Evolutionary conservation across 1,140 invertebrate species (phyloP), one percentile per base, ranked within the genome.

Genomic region (Drosophila kanapiae): DNA sequence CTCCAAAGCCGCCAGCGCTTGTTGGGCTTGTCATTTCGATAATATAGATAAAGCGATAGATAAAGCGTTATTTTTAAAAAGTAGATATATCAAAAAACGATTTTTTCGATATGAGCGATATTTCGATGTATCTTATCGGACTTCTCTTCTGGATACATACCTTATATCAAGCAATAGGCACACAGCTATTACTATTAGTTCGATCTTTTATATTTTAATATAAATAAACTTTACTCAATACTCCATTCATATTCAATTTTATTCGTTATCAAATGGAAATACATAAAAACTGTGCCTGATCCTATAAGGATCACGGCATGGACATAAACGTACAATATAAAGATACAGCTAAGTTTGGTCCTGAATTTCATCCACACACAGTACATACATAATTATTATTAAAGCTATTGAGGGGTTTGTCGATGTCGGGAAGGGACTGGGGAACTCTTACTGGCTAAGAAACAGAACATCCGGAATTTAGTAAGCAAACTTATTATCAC

Each of bases 401-500:
- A 70, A 70, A 70, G 62, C 67, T 70, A 51, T 70, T 37, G 33
- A 9, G 48, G 37, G 35, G 27, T 37, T 42, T 67, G 53, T 33
- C 48, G 29, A n/a, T 38, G 58, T 61, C 23, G 60, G 45, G 11
- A 48, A 38, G 35, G 47, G 14, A 3, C 6, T 13, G 31, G 18
- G 13, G 18, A 16, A 31, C 7, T 49, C 75, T 62, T 78, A 78
- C 3, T 6, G 5, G 9, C 58, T 68, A 76, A 16, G 11, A 49
- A 42, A 61, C 74, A 77, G 57, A 77, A 78, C 64, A 78, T 64
- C 75, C 57, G 45, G 47, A 78, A 58, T 31, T 29, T 29, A 37
- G 27, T 14, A 14, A 48, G 58, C 35, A 16, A 51, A 56, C 63
- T 43, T 77, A 84, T 35, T 77, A 84, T 84, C 82, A 84, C 82